These are phyloP conservation scores for Molothrus ater DNA, from an alignment of 2,797 vertebrate species.

Conservation along the genomic window DNA sequence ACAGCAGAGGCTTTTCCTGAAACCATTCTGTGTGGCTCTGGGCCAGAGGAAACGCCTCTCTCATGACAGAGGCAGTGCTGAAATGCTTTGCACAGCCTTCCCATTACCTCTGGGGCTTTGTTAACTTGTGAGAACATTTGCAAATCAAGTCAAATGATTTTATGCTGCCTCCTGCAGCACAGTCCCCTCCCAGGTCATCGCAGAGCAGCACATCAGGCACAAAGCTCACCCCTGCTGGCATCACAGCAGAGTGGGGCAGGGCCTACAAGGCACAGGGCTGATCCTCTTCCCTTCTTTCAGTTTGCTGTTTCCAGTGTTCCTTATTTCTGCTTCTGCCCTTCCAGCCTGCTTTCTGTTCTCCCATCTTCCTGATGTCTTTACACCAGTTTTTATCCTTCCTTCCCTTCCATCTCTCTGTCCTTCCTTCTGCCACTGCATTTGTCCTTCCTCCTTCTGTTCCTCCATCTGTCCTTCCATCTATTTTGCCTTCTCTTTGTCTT, in stretches of 20 bases:
- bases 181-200: fast-evolving
- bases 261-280: neutral
- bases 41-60: neutral
- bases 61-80: neutral
- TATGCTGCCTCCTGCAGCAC: fast-evolving
- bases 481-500: neutral
- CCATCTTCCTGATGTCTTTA: neutral
- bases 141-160: too few relatives aligned
- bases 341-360: neutral
- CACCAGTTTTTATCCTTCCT: neutral
- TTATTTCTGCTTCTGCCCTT: neutral
- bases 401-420: neutral
- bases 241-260: neutral
- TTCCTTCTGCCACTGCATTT: neutral
- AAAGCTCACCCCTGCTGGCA: fast-evolving
- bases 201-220: too few relatives aligned
- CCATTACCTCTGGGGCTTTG: neutral
- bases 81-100: neutral
- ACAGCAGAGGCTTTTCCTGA: neutral
- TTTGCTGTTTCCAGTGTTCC: neutral
- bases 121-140: neutral
- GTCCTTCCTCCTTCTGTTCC: neutral
- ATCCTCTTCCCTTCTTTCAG: neutral
- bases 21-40: neutral
- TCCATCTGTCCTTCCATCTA: neutral